These are phyloP conservation scores for Drosophila melanosoma DNA, from an alignment of 2,888 invertebrate genomes.

Conservation along the genomic window DNA sequence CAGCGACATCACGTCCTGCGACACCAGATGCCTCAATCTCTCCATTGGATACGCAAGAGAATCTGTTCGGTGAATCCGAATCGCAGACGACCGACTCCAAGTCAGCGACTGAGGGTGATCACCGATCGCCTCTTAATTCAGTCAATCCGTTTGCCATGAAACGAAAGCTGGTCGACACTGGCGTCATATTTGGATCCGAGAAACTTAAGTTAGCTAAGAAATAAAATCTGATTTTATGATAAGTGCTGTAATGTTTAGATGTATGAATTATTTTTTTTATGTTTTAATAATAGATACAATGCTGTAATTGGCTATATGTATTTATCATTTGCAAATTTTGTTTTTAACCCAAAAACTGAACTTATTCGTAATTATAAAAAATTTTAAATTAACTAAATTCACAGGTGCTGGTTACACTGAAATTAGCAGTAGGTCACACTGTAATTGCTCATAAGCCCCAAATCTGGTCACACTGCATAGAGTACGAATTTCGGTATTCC, in stretches of 20 bases:
- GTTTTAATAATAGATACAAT: neutral
- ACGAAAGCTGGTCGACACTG: conserved; percentile 84
- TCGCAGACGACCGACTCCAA: conserved; percentile 35
- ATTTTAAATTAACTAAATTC: neutral
- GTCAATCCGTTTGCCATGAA: conserved; percentile 84
- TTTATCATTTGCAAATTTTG: neutral
- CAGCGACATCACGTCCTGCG: conserved; percentile 41
- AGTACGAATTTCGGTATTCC: neutral
- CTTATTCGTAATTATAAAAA: neutral
- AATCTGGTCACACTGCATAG: conserved; percentile 14
- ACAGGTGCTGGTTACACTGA: neutral
- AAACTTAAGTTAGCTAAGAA: conserved; percentile 79
- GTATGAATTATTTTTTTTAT: conserved; percentile 22
- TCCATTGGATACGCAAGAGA: conserved; percentile 72
- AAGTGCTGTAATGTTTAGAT: conserved; percentile 12
- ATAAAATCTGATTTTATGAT: conserved; percentile 35
- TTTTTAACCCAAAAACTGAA: neutral
- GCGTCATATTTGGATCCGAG: conserved; percentile 78
- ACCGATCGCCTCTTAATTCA: conserved; percentile 77
- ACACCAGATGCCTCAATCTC: conserved; percentile 45
- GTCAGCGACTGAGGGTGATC: conserved; percentile 24
- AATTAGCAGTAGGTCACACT: neutral
- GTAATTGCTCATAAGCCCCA: neutral
- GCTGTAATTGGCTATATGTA: neutral
- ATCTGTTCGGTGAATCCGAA: conserved; percentile 62